Percentiles rank a stretch among this genome's conserved stretches.
Evolutionary conservation across 2,113 vertebrate species (phyloP).

Genomic region (Herpetotheres cachinnans): DNA sequence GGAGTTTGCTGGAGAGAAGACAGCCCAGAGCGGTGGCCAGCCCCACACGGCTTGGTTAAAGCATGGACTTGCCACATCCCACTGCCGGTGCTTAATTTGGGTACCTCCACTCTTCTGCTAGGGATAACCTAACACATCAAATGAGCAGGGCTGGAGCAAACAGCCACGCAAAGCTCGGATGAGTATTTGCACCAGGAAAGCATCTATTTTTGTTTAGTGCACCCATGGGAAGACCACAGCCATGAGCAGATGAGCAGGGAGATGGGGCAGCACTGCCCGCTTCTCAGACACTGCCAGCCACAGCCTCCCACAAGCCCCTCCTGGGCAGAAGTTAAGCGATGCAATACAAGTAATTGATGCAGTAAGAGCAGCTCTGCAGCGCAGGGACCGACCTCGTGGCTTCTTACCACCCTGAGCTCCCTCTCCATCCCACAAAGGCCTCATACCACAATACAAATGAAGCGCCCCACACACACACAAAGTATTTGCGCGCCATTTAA

Average conservation of each 20-base stretch:
- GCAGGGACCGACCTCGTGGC: not conserved
- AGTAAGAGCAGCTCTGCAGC: not conserved
- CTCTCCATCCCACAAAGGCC: not conserved
- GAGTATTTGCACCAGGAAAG: not conserved
- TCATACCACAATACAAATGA: fast-evolving
- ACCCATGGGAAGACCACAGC: fast-evolving
- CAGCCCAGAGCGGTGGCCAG: not conserved
- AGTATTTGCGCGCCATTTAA: not conserved
- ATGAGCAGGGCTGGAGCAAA: not conserved
- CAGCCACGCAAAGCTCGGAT: not conserved
- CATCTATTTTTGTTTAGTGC: not conserved
- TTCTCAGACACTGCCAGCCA: not conserved
- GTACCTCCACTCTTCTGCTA: not conserved
- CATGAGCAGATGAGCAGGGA: not conserved
- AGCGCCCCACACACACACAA: not conserved
- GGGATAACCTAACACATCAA: not conserved
- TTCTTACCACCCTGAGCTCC: not conserved
- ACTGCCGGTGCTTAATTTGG: not conserved
- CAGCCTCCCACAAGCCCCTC: not conserved
- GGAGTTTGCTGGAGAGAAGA: not conserved
- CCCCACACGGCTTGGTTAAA: fast-evolving
- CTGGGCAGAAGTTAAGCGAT: not conserved
- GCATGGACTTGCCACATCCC: not conserved
- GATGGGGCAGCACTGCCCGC: not conserved
- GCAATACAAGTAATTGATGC: fast-evolving